Evolutionary conservation across 2,113 vertebrate species (phyloP), one percentile per base, ranked within the genome.

Genomic region (Istiophorus platypterus): DNA sequence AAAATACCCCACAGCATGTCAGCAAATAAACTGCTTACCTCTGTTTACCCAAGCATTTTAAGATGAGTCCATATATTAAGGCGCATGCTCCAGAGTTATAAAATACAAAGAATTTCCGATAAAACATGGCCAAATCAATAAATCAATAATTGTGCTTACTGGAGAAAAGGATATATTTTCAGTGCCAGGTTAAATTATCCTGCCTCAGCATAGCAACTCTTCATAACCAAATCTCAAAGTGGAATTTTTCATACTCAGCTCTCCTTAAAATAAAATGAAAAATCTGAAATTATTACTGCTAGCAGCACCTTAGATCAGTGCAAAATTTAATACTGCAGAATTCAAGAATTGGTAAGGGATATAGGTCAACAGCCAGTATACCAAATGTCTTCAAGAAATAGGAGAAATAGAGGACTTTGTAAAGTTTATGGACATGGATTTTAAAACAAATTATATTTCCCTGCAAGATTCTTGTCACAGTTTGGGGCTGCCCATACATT

Each of bases 101-200:
- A 11, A 51, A 18, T 51, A 12, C 58, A 59, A 73, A 41, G 22
- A 20, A 58, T 80, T 80, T 66, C 41, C 27, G 42, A 80, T 71
- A 58, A 82, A 70, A 42, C 20, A 24, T 9, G 7, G 20, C 17
- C 51, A n/a, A n/a, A n/a, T n/a, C n/a, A n/a, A n/a, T n/a, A 57
- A 18, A 45, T 82, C 39, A 71, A 52, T 42, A 77, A 56, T 47
- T 72, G 68, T 61, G 42, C 62, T 78, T 62, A 72, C n/a, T 15
- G 51, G n/a, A 64, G 61, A 52, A 75, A 51, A 69, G 29, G 42
- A 52, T n/a, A 26, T 20, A 57, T 1, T 42, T 58, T 34, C 34
- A 39, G 41, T 39, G 29, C 42, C 56, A 69, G 54, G 72, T 63
- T 57, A 70, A 68, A 82, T 22, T 34, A 54, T 49, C 34, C 57